Base-by-base conservation (phyloP, 1,140 invertebrate genomes). In the Holcopasites calliopsidis region DNA sequence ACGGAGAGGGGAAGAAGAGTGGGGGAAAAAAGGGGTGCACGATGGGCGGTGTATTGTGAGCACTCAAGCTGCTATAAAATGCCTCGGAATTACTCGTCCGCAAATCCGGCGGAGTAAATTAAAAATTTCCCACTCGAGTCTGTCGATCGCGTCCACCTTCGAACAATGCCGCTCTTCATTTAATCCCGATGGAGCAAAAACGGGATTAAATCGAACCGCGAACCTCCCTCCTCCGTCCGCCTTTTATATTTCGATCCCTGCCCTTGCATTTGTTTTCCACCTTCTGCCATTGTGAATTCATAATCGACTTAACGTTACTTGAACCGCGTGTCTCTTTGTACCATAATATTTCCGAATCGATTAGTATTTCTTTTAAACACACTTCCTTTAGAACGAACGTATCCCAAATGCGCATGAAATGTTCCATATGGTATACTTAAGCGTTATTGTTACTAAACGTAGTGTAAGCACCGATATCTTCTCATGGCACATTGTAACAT, bases 31-130 rank as follows among this genome's bases (percentile, higher is more conserved):
- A 40, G 16, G 28, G 7, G 23, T 49, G 33, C 3, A 23, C 28
- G 6, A 16, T 35, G 68, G 23, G 11, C n/a, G 26, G 33, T 75
- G 64, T 50, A 76, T 80, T 76, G 64, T 69, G 31, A 62, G 64
- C 55, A 65, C 47, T 71, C 73, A 58, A 69, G 64, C 52, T 31
- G 73, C 47, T 82, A 77, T 61, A 81, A 81, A 82, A 77, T 81
- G 61, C 42, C 55, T 8, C 55, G 72, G 64, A 79, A 81, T 80
- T 76, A 80, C 72, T 73, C 38, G 64, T 31, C 11, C 72, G 33
- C 40, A 66, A 71, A 80, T 80, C 77, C 64, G 38, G 7, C 23
- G 31, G 40, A 42, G 72, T 76, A 80, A 81, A 80, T 81, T 81
- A 81, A 81, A 80, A 81, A 81, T 82, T 76, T 66, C 42, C 47